These are phyloP conservation scores for Monopis laevigella DNA, from an alignment of 2,888 invertebrate species.

Conservation along the genomic window DNA sequence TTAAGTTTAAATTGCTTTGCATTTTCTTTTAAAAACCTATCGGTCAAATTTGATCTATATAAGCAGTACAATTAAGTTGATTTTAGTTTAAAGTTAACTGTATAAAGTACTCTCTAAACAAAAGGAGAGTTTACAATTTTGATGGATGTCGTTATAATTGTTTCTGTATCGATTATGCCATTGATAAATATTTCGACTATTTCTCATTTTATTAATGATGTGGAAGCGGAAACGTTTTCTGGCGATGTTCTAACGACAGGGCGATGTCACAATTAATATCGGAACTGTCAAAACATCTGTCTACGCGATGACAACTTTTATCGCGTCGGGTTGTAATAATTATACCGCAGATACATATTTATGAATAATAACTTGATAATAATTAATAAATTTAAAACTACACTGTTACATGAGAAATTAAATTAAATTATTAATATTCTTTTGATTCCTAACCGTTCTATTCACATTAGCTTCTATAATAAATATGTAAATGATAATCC, in stretches of 20 bases:
- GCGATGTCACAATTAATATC: constrained; percentile 62
- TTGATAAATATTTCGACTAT: constrained; percentile 66
- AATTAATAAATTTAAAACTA: too few species aligned
- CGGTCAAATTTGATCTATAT: constrained; percentile 2
- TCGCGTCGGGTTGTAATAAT: too few species aligned
- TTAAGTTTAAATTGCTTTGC: constrained; percentile 16
- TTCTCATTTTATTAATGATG: constrained; percentile 66
- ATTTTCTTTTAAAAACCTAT: constrained; percentile 22
- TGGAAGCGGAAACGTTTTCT: constrained; percentile 51
- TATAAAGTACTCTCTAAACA: background rate
- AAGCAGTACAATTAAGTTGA: background rate
- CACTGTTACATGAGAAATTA: too few species aligned
- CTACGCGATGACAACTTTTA: constrained; percentile 27
- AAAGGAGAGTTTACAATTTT: constrained; percentile 53
- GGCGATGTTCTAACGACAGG: constrained; percentile 52
- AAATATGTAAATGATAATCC: too few species aligned
- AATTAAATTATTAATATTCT: too few species aligned
- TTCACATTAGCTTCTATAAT: too few species aligned
- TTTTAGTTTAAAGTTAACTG: background rate
- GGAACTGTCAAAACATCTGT: constrained; percentile 63
- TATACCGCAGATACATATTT: too few species aligned
- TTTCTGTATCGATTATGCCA: constrained; percentile 68
- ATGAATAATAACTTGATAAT: too few species aligned
- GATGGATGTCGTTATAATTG: constrained; percentile 67
- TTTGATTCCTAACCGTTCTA: too few species aligned